phyloP scores from a whole-genome alignment of 1,140 invertebrate species.

The Zaprionus africanus region DNA sequence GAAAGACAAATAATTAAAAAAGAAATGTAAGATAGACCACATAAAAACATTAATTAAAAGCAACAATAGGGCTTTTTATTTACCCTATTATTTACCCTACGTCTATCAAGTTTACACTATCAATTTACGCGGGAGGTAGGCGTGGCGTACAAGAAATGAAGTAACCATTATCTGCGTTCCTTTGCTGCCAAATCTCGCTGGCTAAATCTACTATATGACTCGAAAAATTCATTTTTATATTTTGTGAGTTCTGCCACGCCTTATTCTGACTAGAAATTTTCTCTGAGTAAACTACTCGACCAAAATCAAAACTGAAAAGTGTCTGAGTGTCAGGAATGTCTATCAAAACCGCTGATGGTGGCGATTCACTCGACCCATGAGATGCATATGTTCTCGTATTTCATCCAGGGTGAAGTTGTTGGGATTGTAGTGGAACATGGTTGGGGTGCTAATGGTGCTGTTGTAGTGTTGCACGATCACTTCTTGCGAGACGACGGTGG shows the following conservation, averaged over 20 bases:
- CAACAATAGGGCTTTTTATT: no score
- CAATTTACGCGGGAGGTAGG: no score
- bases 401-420: constrained; percentile 56
- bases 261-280: not conserved
- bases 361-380: constrained; percentile 61
- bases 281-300: not conserved
- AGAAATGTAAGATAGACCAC: no score
- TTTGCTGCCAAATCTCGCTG: no score
- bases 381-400: constrained; percentile 50
- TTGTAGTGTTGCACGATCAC: not conserved
- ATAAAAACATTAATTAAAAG: no score
- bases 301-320: not conserved
- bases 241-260: no score
- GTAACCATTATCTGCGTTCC: no score
- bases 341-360: constrained; percentile 41
- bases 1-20: not conserved
- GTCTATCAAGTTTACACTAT: no score
- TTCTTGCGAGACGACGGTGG: not conserved
- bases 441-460: not conserved
- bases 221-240: no score
- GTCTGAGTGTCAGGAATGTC: not conserved
- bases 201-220: no score
- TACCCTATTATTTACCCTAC: no score
- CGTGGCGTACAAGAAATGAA: no score
- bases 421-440: constrained; percentile 50